phyloP scores from a whole-genome alignment of 2,888 invertebrate genomes.

The Eupithecia tripunctaria region DNA sequence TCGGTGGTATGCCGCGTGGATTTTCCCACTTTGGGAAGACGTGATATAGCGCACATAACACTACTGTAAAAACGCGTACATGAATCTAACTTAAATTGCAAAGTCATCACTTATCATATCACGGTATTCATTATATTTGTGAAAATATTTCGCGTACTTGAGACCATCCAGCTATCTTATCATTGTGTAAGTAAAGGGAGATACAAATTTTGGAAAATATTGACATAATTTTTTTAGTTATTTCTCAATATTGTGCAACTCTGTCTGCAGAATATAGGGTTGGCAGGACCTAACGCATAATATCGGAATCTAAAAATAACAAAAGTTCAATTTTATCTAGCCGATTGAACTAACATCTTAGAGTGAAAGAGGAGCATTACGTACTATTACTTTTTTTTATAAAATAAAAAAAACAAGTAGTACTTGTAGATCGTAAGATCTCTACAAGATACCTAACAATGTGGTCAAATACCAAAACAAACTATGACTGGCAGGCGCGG shows the following conservation, averaged over 20 bases:
- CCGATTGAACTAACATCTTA: not conserved
- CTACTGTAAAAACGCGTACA: not conserved
- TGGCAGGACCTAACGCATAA: not conserved
- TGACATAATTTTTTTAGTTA: not conserved
- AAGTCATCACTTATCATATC: conserved; percentile 2
- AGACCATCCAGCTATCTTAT: not conserved
- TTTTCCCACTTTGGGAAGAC: not conserved
- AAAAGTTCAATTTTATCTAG: not conserved
- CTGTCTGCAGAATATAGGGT: not conserved
- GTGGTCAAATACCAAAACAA: conserved; percentile 55
- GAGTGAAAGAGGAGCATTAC: not conserved
- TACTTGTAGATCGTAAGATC: not conserved
- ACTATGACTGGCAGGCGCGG: conserved; percentile 57
- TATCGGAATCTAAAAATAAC: not conserved
- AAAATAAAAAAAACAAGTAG: too few relatives aligned
- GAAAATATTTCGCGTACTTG: not conserved
- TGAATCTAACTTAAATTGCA: not conserved
- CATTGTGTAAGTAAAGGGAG: conserved; percentile 11
- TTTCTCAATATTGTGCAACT: conserved; percentile 12
- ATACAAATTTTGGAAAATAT: not conserved
- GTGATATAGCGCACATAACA: not conserved
- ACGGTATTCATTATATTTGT: conserved; percentile 6
- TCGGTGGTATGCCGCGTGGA: not conserved
- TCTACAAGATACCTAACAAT: conserved; percentile 46
- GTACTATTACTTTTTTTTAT: too few relatives aligned